Evolutionary conservation across 2,113 vertebrate genomes (phyloP).

Genomic region (Prolemur simus): DNA sequence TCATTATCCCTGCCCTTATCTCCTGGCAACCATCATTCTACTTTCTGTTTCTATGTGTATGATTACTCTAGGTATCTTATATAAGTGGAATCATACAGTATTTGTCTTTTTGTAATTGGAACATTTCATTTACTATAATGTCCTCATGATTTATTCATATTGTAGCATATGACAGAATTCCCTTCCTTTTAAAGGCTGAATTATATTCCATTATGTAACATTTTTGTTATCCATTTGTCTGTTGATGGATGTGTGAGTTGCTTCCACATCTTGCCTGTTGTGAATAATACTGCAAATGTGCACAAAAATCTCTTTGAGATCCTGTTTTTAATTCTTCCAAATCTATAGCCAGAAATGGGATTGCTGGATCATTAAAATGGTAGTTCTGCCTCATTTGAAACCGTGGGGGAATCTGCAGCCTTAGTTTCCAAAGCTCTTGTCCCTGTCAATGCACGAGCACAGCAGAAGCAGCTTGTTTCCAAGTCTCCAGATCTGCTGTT

Average conservation of each 20-base stretch:
- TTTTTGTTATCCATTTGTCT: not conserved
- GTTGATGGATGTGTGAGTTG: not conserved
- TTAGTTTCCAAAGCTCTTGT: not conserved
- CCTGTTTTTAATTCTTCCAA: not conserved
- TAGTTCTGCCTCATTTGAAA: not conserved
- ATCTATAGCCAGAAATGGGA: not conserved
- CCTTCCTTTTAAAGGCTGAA: not conserved
- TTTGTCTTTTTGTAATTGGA: not conserved
- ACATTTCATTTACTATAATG: not conserved
- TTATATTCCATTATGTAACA: not conserved
- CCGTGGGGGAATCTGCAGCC: not conserved
- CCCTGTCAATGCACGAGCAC: not conserved
- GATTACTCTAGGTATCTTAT: not conserved
- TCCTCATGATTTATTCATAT: not conserved
- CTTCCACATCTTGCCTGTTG: not conserved
- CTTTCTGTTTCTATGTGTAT: not conserved
- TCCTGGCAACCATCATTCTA: not conserved
- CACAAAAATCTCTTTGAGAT: not conserved
- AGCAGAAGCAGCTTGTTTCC: not conserved
- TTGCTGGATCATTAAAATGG: not conserved
- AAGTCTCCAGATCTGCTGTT: not conserved
- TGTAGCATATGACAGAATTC: not conserved
- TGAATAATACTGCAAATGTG: not conserved
- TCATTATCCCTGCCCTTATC: fast-evolving
- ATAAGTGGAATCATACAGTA: not conserved